Conservation (phyloP, 2,797 vertebrate species). For the Catostomus latipinnis region DNA sequence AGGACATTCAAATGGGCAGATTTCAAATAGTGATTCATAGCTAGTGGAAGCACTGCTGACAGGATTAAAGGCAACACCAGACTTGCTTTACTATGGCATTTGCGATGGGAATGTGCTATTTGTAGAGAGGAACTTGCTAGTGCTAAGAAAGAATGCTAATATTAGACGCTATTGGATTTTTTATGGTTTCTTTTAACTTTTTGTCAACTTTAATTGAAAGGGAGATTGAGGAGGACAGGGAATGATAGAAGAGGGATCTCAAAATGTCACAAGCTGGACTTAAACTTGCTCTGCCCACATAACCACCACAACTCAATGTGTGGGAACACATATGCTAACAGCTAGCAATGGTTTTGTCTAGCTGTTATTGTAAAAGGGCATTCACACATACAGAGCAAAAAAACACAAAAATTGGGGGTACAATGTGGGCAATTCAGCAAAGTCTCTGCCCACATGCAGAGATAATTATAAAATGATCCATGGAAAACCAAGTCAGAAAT, state of each 20-base stretch:
- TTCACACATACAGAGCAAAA: no score
- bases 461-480: no score
- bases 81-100: constrained; percentile 63
- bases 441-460: no score
- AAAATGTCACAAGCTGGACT: not conserved
- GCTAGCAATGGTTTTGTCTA: no score
- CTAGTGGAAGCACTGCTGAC: constrained; percentile 65
- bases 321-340: no score
- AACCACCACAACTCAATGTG: no score
- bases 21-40: constrained; percentile 51
- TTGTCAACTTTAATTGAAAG: not conserved
- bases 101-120: constrained; percentile 61
- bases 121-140: constrained; percentile 49
- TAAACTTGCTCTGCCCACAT: not conserved
- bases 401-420: no score
- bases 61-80: constrained; percentile 66
- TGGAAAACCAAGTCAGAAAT: no score
- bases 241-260: no score
- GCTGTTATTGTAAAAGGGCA: no score
- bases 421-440: no score
- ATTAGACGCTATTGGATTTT: not conserved
- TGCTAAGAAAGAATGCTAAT: constrained; percentile 43
- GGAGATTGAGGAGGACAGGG: not conserved
- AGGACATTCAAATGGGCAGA: constrained; percentile 55
- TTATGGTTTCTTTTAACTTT: not conserved